Conservation (phyloP, 2,888 invertebrate species). For the Eupithecia inturbata region DNA sequence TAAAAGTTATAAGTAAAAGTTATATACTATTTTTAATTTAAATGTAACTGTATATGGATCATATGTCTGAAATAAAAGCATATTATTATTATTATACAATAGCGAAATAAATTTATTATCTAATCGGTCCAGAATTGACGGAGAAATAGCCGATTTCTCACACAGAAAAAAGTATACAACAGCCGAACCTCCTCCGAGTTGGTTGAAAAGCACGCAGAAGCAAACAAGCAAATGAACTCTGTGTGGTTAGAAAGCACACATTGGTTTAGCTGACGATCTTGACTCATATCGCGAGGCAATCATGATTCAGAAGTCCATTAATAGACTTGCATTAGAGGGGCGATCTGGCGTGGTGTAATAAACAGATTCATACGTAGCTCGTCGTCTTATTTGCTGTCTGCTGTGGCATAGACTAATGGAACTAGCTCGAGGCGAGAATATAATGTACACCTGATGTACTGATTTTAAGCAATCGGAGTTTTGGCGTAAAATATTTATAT, state of each 20-base stretch:
- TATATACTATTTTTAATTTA: too few relatives aligned
- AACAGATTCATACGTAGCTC: not conserved
- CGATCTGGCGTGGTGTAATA: not conserved
- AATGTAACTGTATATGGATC: too few relatives aligned
- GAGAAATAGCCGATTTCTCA: not conserved
- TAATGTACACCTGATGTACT: not conserved
- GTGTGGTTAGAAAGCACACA: not conserved
- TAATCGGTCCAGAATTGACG: too few relatives aligned
- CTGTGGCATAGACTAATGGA: not conserved
- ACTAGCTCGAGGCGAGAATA: not conserved
- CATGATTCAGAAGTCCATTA: constrained; percentile 16
- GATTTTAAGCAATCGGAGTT: not conserved
- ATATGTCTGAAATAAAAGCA: too few relatives aligned
- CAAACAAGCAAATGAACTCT: too few relatives aligned
- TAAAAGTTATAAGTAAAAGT: too few relatives aligned
- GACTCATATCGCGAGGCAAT: constrained; percentile 8
- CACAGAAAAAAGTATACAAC: too few relatives aligned
- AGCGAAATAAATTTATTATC: too few relatives aligned
- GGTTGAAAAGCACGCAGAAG: too few relatives aligned
- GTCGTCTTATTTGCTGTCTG: not conserved
- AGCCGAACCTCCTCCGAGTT: too few relatives aligned
- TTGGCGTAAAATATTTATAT: not conserved
- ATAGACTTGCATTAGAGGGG: constrained; percentile 15
- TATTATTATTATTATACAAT: too few relatives aligned
- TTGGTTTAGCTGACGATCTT: not conserved